Evolutionary conservation across 2,888 invertebrate genomes (phyloP).

Genomic region (Mythimna lalbum): DNA sequence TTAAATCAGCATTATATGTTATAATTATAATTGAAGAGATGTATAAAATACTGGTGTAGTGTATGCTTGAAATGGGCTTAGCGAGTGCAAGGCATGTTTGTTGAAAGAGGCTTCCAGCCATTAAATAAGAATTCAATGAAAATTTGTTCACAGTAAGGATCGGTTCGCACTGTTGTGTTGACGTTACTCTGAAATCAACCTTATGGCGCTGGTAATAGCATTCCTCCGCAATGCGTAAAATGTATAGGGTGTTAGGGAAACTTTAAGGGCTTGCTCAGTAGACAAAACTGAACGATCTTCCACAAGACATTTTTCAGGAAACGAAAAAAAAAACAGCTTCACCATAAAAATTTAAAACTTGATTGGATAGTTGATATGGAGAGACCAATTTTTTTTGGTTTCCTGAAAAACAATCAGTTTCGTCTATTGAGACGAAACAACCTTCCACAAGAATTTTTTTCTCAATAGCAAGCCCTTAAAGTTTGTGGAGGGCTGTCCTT

Average conservation of each 20-base stretch:
- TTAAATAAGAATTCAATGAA: conserved; percentile 32
- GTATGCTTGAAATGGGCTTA: conserved; percentile 47
- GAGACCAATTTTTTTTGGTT: too few relatives aligned
- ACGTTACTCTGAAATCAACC: not conserved
- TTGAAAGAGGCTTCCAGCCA: conserved; percentile 52
- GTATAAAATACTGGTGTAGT: conserved; percentile 40
- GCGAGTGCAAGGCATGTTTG: conserved; percentile 28
- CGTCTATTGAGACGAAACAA: too few relatives aligned
- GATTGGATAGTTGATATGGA: too few relatives aligned
- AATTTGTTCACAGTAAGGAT: conserved; percentile 33
- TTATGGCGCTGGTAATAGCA: not conserved
- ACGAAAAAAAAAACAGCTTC: too few relatives aligned
- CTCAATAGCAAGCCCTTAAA: too few relatives aligned
- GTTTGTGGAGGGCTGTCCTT: too few relatives aligned
- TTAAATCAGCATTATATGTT: conserved; percentile 50
- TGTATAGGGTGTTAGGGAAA: not conserved
- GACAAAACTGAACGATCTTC: too few relatives aligned
- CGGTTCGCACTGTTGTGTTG: conserved; percentile 32
- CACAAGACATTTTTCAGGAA: too few relatives aligned
- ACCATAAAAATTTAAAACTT: too few relatives aligned
- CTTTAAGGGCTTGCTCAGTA: too few relatives aligned
- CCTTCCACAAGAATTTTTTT: too few relatives aligned
- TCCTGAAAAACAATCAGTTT: too few relatives aligned
- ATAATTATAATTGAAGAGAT: conserved; percentile 41
- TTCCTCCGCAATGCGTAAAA: not conserved